Conservation (phyloP, 1,140 invertebrate genomes). For the Hesperophylax magnus region DNA sequence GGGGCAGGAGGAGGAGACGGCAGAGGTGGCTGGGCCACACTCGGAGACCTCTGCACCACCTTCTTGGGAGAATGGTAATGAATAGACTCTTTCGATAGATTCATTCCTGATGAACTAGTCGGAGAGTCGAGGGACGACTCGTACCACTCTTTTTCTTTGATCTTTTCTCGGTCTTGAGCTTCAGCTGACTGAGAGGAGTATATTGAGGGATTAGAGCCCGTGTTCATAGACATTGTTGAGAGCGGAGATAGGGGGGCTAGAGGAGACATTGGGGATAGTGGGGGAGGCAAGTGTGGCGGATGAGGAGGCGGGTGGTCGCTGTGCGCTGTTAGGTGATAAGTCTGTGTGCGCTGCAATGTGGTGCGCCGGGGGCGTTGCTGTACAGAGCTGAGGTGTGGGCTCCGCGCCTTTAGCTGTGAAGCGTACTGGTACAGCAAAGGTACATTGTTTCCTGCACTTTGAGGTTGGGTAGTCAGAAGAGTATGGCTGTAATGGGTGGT, state of each 20-base stretch:
- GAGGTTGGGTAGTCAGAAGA: constrained; percentile 55
- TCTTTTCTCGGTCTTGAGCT: constrained; percentile 51
- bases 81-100: constrained; percentile 59
- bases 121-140: constrained; percentile 80
- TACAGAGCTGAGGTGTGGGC: constrained; percentile 65
- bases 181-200: too few relatives aligned
- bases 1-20: background rate
- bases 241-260: too few relatives aligned
- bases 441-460: constrained; percentile 60
- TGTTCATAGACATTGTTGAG: background rate
- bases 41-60: constrained; percentile 65
- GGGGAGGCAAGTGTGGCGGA: background rate
- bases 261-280: background rate
- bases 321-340: constrained; percentile 68
- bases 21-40: constrained; percentile 53
- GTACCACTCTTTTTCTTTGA: constrained; percentile 80
- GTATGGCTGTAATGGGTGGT: constrained; percentile 64
- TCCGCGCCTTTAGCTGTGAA: constrained; percentile 67
- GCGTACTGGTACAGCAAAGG: constrained; percentile 69
- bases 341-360: constrained; percentile 67
- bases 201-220: background rate
- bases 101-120: constrained; percentile 57
- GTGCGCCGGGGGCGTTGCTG: constrained; percentile 62
- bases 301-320: constrained; percentile 61
- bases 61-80: constrained; percentile 63